These are phyloP conservation scores for Lophura swinhoii DNA, from an alignment of 2,797 vertebrate genomes.

Conservation along the genomic window DNA sequence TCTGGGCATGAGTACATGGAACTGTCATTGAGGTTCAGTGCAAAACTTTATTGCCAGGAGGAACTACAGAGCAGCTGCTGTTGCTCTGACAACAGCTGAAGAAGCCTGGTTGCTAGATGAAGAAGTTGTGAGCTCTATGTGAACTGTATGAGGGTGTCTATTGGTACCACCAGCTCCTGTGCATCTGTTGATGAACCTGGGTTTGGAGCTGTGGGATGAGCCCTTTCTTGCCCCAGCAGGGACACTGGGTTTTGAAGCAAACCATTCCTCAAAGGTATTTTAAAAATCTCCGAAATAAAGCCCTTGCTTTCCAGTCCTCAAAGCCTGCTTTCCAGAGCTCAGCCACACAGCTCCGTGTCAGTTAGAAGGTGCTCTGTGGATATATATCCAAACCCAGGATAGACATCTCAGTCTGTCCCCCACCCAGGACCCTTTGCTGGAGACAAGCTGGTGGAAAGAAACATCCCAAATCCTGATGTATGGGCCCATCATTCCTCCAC, in stretches of 20 bases:
- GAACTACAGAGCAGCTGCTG: conserved; percentile 9
- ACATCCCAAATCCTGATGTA: background rate
- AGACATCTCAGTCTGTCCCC: background rate
- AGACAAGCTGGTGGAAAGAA: background rate
- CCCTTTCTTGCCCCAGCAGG: background rate
- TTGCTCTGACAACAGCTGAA: conserved; percentile 49
- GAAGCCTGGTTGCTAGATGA: background rate
- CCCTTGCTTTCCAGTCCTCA: background rate
- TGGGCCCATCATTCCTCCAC: background rate
- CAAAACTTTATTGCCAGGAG: conserved; percentile 26
- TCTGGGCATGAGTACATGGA: background rate
- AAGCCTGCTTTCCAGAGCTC: background rate
- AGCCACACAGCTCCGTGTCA: background rate
- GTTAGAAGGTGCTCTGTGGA: background rate
- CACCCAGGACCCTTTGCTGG: background rate
- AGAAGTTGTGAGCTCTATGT: background rate
- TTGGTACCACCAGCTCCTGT: background rate
- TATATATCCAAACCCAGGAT: background rate
- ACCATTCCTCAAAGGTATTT: no score
- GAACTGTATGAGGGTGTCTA: background rate
- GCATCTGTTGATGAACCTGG: background rate
- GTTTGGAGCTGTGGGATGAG: background rate
- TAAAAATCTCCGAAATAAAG: background rate
- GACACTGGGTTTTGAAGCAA: background rate
- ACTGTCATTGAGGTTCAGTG: background rate